Evolutionary conservation across 2,888 invertebrate genomes (phyloP), one percentile per base, ranked within the genome.

Genomic region (Calliscelio sp.): DNA sequence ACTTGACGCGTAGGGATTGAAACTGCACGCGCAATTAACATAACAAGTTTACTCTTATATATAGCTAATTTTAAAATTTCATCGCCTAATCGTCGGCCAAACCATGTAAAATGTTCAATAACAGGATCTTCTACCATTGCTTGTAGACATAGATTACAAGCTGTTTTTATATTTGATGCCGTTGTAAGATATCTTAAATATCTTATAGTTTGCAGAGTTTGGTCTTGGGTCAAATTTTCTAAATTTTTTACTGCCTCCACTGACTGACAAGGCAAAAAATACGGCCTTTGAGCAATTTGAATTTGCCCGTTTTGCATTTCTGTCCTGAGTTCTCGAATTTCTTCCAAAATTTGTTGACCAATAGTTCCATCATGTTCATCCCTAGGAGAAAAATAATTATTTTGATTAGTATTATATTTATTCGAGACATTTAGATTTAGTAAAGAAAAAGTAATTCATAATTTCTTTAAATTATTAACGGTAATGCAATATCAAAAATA

Each of bases 231-330:
- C 1, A 55, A 16, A 28, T 55, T 10, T 55, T 55, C 14, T n/a
- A 55, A 55, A 28, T 55, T 14, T 55, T 16, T 11, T 28, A 55
- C 55, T 11, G 6, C 4, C 28, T 55, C n/a, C 1, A 55, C 55
- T 55, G 55, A 55, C 16, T 28, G n/a, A 28, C 55, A 55, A 28
- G 55, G 55, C 10, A 55, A 28, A 55, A 55, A 55, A 11, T 25
- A 10, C 14, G 55, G 55, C 16, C 28, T 55, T 28, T 28, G 11
- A 55, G 28, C 3, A 28, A 55, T 16, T 28, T 2, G 14, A n/a
- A 28, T 55, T 25, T 55, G 24, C 5, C 55, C 55, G 6, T 4
- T n/a, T n/a, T 11, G 28, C 6, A 55, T n/a, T 55, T 55, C 55
- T 55, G 3, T 1, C 28, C 55, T 55, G 6, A 55, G 14, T n/a